Conservation (phyloP, 2,113 vertebrate species). For the Melierax canorus region DNA sequence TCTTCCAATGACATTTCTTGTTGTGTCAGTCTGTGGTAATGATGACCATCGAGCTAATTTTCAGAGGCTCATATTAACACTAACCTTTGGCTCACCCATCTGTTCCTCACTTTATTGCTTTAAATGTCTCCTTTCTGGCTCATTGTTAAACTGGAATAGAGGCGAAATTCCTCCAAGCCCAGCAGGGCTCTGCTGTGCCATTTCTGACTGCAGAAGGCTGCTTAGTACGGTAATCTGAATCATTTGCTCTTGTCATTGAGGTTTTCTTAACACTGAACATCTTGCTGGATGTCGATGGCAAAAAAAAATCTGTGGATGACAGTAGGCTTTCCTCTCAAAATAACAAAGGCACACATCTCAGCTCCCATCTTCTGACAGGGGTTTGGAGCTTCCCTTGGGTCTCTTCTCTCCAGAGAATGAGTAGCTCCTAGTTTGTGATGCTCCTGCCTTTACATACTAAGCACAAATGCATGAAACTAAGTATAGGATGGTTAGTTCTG, state of each 20-base stretch:
- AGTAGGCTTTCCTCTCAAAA: not conserved
- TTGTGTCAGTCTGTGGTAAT: not conserved
- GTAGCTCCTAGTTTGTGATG: not conserved
- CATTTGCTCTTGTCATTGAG: not conserved
- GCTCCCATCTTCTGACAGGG: not conserved
- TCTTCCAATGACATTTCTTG: not conserved
- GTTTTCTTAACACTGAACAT: not conserved
- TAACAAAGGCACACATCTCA: not conserved
- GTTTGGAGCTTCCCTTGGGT: not conserved
- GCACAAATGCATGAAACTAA: not conserved
- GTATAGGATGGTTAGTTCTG: not conserved
- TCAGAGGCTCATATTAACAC: conserved; percentile 17
- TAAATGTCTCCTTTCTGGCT: conserved; percentile 31
- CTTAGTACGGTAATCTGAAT: not conserved
- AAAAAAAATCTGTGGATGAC: not conserved
- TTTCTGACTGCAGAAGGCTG: not conserved
- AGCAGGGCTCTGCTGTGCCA: not conserved
- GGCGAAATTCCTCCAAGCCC: not conserved
- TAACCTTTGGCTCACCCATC: conserved; percentile 56
- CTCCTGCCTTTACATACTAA: not conserved
- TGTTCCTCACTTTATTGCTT: conserved; percentile 31
- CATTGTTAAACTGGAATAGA: conserved; percentile 5
- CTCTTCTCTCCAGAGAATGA: not conserved
- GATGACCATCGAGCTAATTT: conserved; percentile 37
- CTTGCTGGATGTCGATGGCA: not conserved